Evolutionary conservation across 2,888 invertebrate species (phyloP).

Genomic region (Ditula angustiorana): DNA sequence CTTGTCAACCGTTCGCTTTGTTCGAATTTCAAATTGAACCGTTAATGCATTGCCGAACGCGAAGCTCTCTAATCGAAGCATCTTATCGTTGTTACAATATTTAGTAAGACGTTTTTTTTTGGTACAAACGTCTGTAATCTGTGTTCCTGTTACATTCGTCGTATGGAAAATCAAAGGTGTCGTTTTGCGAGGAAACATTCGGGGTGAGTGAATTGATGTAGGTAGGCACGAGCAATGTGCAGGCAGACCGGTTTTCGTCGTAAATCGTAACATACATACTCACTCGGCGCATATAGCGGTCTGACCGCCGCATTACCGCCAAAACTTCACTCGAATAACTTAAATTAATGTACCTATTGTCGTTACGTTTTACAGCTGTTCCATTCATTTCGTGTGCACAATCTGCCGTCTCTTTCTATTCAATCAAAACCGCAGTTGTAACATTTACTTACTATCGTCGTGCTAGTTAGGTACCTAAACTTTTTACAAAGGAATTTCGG

Average conservation of each 20-base stretch:
- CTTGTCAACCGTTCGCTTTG: slow-evolving; percentile 18
- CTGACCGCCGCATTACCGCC: slow-evolving; percentile 33
- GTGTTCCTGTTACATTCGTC: slow-evolving; percentile 2
- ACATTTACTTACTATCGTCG: slow-evolving; percentile 7
- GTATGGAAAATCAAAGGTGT: neutral
- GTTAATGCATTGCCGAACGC: slow-evolving; percentile 28
- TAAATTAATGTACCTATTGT: slow-evolving; percentile 36
- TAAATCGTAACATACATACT: slow-evolving; percentile 67
- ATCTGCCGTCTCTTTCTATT: slow-evolving; percentile 12
- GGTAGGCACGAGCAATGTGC: slow-evolving; percentile 55
- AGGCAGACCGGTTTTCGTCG: slow-evolving; percentile 74
- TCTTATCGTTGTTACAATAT: slow-evolving; percentile 36
- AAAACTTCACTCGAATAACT: slow-evolving; percentile 30
- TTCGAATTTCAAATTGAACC: slow-evolving; percentile 34
- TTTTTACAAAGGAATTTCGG: slow-evolving; percentile 17
- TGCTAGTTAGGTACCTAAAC: slow-evolving; percentile 1
- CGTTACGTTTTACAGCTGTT: slow-evolving; percentile 39
- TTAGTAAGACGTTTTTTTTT: slow-evolving; percentile 13
- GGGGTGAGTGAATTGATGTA: slow-evolving; percentile 75
- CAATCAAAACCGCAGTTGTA: slow-evolving; percentile 33
- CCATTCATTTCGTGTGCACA: slow-evolving; percentile 36
- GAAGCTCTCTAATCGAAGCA: slow-evolving; percentile 30
- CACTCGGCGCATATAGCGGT: slow-evolving; percentile 19
- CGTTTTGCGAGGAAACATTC: slow-evolving; percentile 74
- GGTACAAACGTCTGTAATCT: neutral